phyloP scores from a whole-genome alignment of 23 tunicate species.

The Oikopleura vanhoeffeni region DNA sequence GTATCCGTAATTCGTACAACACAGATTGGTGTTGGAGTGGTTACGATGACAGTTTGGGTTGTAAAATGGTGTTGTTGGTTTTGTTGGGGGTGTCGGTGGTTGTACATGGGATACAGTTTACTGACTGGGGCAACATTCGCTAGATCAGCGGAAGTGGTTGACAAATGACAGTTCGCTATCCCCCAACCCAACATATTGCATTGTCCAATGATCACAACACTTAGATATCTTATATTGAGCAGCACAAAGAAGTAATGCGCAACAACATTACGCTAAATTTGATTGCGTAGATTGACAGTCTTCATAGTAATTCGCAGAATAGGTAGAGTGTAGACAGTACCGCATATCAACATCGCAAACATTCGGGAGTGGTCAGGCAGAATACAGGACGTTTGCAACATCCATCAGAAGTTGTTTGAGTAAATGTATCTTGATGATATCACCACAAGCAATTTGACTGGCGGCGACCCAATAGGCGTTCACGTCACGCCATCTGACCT shows the following conservation, averaged over 20 bases:
- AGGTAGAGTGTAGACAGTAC: no score
- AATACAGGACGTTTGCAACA: no score
- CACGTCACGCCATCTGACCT: not conserved
- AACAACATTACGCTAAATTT: not conserved
- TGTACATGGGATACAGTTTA: not conserved
- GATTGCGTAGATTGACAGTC: no score
- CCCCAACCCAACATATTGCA: constrained; percentile 39
- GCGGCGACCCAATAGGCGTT: no score
- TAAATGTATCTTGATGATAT: no score
- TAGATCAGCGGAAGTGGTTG: not conserved
- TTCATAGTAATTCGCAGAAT: no score
- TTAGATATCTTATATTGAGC: no score
- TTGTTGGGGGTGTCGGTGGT: constrained; percentile 7
- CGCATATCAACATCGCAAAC: no score
- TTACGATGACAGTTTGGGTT: not conserved
- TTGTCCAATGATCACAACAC: no score
- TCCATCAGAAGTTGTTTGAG: no score
- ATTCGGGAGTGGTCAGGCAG: no score
- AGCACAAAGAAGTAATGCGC: not conserved
- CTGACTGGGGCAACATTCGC: not conserved
- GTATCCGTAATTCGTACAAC: not conserved
- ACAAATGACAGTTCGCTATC: constrained; percentile 18
- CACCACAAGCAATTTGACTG: no score
- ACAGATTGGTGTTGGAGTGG: constrained; percentile 13
- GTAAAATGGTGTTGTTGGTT: not conserved